These are phyloP conservation scores for Arenaria interpres DNA, from an alignment of 2,113 vertebrate genomes.

Conservation along the genomic window DNA sequence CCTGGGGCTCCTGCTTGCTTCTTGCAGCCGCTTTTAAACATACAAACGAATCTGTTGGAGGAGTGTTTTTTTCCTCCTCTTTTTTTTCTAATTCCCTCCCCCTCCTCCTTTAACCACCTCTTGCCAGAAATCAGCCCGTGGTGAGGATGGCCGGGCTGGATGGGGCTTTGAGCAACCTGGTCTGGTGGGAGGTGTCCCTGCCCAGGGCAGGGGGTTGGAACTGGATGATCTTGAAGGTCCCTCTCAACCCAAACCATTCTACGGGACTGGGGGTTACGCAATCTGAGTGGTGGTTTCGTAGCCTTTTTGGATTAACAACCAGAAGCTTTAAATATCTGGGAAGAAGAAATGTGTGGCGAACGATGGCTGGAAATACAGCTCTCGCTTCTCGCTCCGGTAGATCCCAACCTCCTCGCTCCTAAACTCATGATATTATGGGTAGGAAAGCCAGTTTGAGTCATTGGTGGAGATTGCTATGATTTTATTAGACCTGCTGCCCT, in stretches of 20 bases:
- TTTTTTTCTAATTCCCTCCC: accelerated
- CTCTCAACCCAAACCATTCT: not conserved
- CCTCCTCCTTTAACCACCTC: not conserved
- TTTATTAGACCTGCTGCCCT: not conserved
- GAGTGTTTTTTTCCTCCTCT: not conserved
- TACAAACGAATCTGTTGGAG: not conserved
- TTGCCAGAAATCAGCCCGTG: not conserved
- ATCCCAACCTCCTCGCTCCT: not conserved
- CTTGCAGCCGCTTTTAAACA: not conserved
- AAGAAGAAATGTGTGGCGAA: not conserved
- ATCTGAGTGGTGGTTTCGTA: not conserved
- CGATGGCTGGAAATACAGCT: not conserved
- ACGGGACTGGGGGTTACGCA: not conserved
- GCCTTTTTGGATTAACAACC: not conserved
- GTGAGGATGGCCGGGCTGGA: not conserved
- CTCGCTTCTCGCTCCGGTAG: accelerated
- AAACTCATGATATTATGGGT: not conserved
- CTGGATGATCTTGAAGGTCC: not conserved
- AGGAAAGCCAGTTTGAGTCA: not conserved
- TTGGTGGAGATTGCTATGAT: not conserved
- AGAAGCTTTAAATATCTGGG: not conserved
- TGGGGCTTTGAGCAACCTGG: not conserved
- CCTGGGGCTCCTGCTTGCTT: not conserved
- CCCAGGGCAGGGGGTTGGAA: not conserved
- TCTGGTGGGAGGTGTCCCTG: not conserved